Evolutionary conservation across 2,797 vertebrate species (phyloP).

Genomic region (Nyctalus aviator): DNA sequence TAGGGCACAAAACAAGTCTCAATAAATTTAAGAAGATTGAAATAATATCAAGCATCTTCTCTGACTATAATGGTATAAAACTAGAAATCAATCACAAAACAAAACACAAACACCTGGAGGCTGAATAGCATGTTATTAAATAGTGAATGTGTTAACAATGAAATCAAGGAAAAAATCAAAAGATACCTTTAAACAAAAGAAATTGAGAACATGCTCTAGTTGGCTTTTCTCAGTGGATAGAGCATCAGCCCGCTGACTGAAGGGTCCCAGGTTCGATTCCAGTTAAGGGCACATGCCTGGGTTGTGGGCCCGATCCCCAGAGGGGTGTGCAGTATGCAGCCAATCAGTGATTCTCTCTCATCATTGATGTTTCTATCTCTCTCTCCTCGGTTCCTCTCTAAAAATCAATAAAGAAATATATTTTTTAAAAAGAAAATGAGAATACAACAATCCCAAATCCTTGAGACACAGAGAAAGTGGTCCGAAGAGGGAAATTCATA

Average conservation of each 20-base stretch:
- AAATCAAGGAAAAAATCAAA: not conserved
- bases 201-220: not conserved
- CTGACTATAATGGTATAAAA: not conserved
- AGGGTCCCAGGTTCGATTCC: too few species aligned
- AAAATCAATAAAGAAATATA: too few species aligned
- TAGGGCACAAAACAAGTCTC: not conserved
- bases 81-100: not conserved
- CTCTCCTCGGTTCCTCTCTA: too few species aligned
- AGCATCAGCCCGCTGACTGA: too few species aligned
- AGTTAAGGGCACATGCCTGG: too few species aligned
- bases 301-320: too few species aligned
- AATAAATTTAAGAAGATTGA: not conserved
- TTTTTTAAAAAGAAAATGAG: not conserved
- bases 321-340: too few species aligned
- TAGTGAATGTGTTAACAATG: not conserved
- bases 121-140: not conserved
- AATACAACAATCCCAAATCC: not conserved
- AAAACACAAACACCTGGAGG: not conserved
- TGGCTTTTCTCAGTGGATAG: too few species aligned
- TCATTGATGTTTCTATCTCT: too few species aligned
- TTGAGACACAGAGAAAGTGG: not conserved
- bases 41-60: not conserved
- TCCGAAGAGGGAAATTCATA: not conserved
- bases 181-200: not conserved
- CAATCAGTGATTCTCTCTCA: too few species aligned